Conservation (phyloP, 2,888 invertebrate genomes). For the Nemotelus pantherinus region DNA sequence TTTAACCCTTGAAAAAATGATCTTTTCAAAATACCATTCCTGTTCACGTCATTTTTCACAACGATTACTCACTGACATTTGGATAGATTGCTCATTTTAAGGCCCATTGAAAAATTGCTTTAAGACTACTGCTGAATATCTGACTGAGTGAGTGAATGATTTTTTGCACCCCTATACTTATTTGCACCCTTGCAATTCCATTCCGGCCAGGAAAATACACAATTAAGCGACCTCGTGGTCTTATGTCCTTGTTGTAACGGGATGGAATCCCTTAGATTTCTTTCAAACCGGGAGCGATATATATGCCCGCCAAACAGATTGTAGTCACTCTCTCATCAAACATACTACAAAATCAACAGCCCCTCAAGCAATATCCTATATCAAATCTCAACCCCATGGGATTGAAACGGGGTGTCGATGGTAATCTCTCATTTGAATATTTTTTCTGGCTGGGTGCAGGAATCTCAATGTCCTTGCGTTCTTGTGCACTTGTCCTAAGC, state of each 20-base stretch:
- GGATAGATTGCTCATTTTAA: conserved; percentile 27
- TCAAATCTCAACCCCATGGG: conserved; percentile 40
- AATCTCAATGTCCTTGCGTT: conserved; percentile 25
- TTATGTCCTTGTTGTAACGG: conserved; percentile 3
- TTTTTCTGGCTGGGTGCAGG: conserved; percentile 13
- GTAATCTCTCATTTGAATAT: conserved; percentile 48
- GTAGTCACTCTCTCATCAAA: conserved; percentile 21
- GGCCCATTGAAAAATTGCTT: conserved; percentile 32
- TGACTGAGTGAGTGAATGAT: too few relatives aligned
- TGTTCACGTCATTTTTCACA: not conserved
- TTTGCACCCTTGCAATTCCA: not conserved
- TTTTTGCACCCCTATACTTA: not conserved
- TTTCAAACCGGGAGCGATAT: not conserved
- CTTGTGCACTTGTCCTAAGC: conserved; percentile 46
- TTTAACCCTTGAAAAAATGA: conserved; percentile 12
- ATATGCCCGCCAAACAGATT: conserved; percentile 8
- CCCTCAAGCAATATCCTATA: conserved; percentile 45
- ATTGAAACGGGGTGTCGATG: conserved; percentile 15
- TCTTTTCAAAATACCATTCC: conserved; percentile 9
- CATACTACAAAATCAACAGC: conserved; percentile 43
- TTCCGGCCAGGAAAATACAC: conserved; percentile 45
- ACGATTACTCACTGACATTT: conserved; percentile 7
- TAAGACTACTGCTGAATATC: not conserved
- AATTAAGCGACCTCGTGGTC: conserved; percentile 45
- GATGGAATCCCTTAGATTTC: not conserved